A percentile compares a stretch with the other conserved stretches of the same genome.
phyloP scores from a whole-genome alignment of 2,797 vertebrate species.

The Oceanodroma leucorhoa region DNA sequence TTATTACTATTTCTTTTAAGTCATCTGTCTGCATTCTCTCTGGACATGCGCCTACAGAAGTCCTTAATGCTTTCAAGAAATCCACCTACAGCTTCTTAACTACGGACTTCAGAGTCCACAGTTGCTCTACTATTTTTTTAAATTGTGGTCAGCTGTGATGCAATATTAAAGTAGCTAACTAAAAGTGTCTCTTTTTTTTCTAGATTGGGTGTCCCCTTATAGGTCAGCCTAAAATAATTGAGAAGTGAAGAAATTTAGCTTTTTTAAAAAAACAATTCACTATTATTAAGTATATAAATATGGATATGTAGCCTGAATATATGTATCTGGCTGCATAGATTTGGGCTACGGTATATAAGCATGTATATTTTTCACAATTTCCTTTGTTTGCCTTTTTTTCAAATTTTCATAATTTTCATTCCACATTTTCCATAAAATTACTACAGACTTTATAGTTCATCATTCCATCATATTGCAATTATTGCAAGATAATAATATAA shows the following conservation, averaged over 20 bases:
- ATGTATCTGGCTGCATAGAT: not conserved
- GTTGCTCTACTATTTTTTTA: not conserved
- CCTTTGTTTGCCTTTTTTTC: too few species aligned
- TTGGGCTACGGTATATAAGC: not conserved
- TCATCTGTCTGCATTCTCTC: not conserved
- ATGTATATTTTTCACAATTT: not conserved
- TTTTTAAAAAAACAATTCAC: not conserved
- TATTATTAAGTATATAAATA: not conserved
- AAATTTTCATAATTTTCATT: not conserved
- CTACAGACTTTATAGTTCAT: not conserved
- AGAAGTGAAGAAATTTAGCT: not conserved
- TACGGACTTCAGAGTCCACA: not conserved
- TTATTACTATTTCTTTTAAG: not conserved
- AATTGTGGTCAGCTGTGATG: not conserved
- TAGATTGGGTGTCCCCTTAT: not conserved
- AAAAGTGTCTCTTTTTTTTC: not conserved
- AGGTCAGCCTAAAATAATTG: not conserved
- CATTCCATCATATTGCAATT: not conserved
- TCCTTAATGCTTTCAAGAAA: not conserved
- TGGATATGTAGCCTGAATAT: not conserved
- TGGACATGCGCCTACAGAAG: not conserved
- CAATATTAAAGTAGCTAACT: not conserved
- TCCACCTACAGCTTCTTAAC: not conserved
- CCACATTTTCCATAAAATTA: not conserved
- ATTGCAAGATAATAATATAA: not conserved